A percentile compares a stretch with the other conserved stretches of the same genome.
phyloP scores from a whole-genome alignment of 2,113 vertebrate genomes.

The Chionomys nivalis region DNA sequence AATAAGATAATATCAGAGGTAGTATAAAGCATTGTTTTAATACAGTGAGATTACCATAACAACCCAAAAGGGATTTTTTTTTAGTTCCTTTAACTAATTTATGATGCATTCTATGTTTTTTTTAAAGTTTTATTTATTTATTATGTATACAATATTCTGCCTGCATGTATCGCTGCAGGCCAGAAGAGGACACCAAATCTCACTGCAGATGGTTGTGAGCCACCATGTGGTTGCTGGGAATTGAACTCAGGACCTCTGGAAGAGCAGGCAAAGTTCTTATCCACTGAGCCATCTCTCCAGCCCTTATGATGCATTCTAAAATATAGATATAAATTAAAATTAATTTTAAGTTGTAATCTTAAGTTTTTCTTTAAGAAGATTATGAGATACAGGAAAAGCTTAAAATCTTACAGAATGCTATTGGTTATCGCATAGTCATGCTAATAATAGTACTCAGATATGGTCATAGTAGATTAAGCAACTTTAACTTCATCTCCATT shows the following conservation, averaged over 20 bases:
- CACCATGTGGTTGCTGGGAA: too few species aligned
- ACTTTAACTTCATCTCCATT: background rate
- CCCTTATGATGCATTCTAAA: background rate
- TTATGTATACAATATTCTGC: too few species aligned
- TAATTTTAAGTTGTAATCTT: background rate
- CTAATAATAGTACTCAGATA: background rate
- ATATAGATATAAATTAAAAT: background rate
- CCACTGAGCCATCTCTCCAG: too few species aligned
- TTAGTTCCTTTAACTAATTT: background rate
- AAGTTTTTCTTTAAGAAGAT: background rate
- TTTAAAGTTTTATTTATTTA: too few species aligned
- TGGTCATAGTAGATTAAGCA: background rate
- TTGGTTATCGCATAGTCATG: background rate
- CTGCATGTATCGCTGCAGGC: too few species aligned
- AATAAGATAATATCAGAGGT: background rate
- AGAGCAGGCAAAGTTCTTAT: too few species aligned
- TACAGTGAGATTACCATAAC: background rate
- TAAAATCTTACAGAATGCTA: background rate
- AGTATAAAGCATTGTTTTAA: background rate
- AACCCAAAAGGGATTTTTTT: background rate
- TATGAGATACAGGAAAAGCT: background rate
- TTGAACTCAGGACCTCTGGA: too few species aligned
- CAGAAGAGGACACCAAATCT: too few species aligned
- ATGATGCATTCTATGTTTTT: background rate
- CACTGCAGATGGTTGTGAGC: too few species aligned